A percentile compares a stretch with the other conserved stretches of the same genome.
Conservation (phyloP, 2,888 invertebrate species). For the Dorcus hopei region DNA sequence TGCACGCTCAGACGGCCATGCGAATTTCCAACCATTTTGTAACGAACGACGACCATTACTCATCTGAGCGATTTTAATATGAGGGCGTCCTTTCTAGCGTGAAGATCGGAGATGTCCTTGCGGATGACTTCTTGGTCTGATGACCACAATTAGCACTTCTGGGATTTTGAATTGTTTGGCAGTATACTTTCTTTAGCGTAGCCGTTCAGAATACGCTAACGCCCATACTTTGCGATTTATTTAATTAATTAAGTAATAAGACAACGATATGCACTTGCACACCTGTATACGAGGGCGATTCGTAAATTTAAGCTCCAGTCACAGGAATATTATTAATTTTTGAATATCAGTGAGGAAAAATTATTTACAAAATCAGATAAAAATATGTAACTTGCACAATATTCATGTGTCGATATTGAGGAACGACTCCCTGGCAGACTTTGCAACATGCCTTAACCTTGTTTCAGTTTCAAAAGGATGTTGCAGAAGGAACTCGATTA, state of each 20-base stretch:
- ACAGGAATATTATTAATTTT: too few relatives aligned
- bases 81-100: constrained; percentile 42
- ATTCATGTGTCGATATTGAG: too few relatives aligned
- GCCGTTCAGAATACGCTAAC: too few relatives aligned
- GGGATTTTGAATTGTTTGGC: constrained; percentile 15
- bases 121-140: constrained; percentile 38
- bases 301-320: too few relatives aligned
- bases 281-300: too few relatives aligned
- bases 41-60: constrained; percentile 27
- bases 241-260: too few relatives aligned
- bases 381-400: too few relatives aligned
- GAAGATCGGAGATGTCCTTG: constrained; percentile 49
- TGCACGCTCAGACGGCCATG: constrained; percentile 29
- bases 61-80: constrained; percentile 33
- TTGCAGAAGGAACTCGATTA: constrained; percentile 18
- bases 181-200: too few relatives aligned
- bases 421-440: not conserved
- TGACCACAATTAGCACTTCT: constrained; percentile 37
- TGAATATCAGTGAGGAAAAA: too few relatives aligned
- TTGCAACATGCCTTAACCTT: constrained; percentile 1
- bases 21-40: constrained; percentile 24
- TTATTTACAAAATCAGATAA: too few relatives aligned
- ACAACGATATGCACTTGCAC: too few relatives aligned
- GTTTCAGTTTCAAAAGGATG: constrained; percentile 16
- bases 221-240: too few relatives aligned